Conservation (phyloP, 2,888 invertebrate species). For the Agrochola lota region DNA sequence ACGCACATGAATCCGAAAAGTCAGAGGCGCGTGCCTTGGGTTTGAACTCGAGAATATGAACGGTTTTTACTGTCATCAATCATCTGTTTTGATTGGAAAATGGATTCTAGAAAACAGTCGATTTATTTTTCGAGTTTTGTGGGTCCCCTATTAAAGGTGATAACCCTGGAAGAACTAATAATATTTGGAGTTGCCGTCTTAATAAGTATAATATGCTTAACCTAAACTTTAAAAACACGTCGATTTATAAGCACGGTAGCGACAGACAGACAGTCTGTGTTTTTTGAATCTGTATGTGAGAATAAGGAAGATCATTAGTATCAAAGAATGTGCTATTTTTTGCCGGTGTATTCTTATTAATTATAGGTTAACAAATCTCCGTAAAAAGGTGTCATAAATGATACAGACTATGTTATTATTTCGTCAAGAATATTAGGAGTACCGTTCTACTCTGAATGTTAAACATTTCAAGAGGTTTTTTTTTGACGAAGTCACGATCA, state of each 20-base stretch:
- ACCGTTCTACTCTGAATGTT: too few species aligned
- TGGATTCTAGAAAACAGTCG: background rate
- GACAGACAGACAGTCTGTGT: background rate
- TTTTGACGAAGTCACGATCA: too few species aligned
- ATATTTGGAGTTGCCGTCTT: background rate
- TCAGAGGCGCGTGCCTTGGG: too few species aligned
- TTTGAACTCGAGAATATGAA: background rate
- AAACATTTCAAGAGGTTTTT: too few species aligned
- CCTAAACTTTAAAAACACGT: too few species aligned
- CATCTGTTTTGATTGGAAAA: background rate
- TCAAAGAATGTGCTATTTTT: background rate
- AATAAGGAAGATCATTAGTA: background rate
- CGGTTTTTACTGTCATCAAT: background rate
- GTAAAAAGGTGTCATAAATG: slow-evolving; percentile 4
- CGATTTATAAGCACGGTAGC: background rate
- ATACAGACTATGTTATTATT: background rate
- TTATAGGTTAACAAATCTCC: background rate
- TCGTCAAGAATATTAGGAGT: too few species aligned
- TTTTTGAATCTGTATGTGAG: background rate
- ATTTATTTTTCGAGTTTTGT: background rate
- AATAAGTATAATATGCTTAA: background rate
- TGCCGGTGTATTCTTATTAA: background rate
- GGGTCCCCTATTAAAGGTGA: background rate
- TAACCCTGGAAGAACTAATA: background rate
- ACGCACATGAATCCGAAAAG: too few species aligned